Evolutionary conservation across 2,113 vertebrate genomes (phyloP), one percentile per base, ranked within the genome.

Genomic region (Zosterops pallidus): DNA sequence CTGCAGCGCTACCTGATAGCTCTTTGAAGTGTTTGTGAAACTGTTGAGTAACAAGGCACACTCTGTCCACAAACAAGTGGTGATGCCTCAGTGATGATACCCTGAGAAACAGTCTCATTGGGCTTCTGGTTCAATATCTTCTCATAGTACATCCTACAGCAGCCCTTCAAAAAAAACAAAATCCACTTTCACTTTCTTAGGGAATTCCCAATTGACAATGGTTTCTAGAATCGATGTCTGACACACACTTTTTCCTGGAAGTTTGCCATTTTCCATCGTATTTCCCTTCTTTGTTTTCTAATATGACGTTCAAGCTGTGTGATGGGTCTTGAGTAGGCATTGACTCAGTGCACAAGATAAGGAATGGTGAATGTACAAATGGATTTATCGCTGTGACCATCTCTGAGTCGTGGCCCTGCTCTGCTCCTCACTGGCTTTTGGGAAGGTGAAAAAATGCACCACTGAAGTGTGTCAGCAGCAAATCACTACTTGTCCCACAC

Each of bases 241-340:
- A 79, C 28, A 12, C 23, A 25, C 12, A 14, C 42, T 57, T 86
- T 90, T 92, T 92, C 74, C 50, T 50, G 33, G 23, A 67, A 28
- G 6, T 85, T 89, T 76, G 69, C 47, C 76, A 4, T 64, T 89
- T 83, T 64, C 46, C 60, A 42, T 33, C 2, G 0, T 21, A 35
- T 81, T 93, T 96, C 57, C 69, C 47, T 78, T 60, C 64, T 74
- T 74, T 80, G n/a, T 82, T 76, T 81, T 91, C 62, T 53, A 4
- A 21, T 19, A 5, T 1, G 5, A 49, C 31, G 18, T 47, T 76
- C 55, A 42, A 16, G 42, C 44, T 33, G 5, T 29, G 33, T 50
- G 63, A 5, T 22, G 35, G 33, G 3, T 46, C 18, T 35, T 31
- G 56, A 71, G 13, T 6, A 28, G n/a, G 4, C n/a, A 35, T 37